Percentiles rank a stretch among this genome's conserved stretches.
These are phyloP conservation scores for Drosophila anomelani DNA, from an alignment of 2,888 invertebrate genomes.

Conservation along the genomic window DNA sequence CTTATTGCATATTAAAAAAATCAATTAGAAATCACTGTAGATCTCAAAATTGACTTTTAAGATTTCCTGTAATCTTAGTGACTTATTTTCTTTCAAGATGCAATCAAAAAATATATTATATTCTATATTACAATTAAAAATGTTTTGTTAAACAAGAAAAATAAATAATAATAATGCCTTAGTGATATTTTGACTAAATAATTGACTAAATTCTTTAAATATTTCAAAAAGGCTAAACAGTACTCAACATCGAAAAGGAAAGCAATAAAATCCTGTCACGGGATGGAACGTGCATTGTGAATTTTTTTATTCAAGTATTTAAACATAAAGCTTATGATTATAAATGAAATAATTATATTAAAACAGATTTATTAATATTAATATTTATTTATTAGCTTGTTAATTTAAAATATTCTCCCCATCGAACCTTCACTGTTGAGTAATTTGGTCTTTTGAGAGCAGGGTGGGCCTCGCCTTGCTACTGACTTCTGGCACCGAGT, in stretches of 20 bases:
- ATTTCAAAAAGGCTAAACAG: background rate
- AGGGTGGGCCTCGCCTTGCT: constrained; percentile 11
- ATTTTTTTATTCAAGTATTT: background rate
- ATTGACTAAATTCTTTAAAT: background rate
- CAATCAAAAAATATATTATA: background rate
- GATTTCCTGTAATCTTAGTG: background rate
- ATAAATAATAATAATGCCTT: background rate
- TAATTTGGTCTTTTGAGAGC: constrained; percentile 5
- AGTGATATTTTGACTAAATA: background rate
- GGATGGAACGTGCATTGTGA: too few species aligned
- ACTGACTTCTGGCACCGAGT: constrained; percentile 30
- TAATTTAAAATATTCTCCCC: background rate
- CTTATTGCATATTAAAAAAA: too few species aligned
- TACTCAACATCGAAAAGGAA: background rate
- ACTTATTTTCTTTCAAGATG: background rate
- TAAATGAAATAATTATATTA: too few species aligned
- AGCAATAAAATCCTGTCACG: too few species aligned
- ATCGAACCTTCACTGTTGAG: background rate
- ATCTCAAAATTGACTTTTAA: background rate
- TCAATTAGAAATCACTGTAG: background rate
- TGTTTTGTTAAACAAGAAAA: background rate
- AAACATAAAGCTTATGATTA: too few species aligned
- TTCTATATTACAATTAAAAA: background rate
- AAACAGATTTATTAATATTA: too few species aligned
- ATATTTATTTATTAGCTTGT: background rate